A percentile compares a stretch with the other conserved stretches of the same genome.
These are phyloP conservation scores for Cygnus olor DNA, from an alignment of 2,797 vertebrate species.

Conservation along the genomic window DNA sequence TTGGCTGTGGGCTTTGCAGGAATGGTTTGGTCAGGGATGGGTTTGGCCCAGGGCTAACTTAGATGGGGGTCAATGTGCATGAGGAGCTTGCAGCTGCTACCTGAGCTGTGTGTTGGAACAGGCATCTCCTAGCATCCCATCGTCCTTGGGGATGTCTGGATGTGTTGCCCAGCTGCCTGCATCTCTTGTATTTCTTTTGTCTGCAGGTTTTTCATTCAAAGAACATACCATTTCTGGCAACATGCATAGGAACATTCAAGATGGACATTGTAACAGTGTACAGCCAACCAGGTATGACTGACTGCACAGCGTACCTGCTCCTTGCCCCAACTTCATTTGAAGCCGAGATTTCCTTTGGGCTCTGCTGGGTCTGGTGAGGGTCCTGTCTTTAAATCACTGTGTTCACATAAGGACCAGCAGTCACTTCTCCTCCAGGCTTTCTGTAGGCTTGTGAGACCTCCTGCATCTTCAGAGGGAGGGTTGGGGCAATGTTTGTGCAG, in stretches of 20 bases:
- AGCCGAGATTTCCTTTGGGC: not conserved
- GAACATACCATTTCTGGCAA: constrained; percentile 87
- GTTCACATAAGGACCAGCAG: not conserved
- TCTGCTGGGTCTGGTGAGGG: not conserved
- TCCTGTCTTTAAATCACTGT: not conserved
- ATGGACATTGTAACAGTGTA: constrained; percentile 89
- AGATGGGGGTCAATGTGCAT: not conserved
- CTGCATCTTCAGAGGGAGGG: not conserved
- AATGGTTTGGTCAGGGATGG: not conserved
- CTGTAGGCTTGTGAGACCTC: not conserved
- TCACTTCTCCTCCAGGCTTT: not conserved
- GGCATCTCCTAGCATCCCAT: not conserved
- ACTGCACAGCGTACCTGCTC: not conserved
- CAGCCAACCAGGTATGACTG: constrained; percentile 86
- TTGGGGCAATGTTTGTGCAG: not conserved
- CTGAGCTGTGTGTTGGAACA: not conserved
- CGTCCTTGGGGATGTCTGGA: not conserved
- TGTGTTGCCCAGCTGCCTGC: not conserved
- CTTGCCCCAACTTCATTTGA: not conserved
- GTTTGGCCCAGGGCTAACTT: not conserved
- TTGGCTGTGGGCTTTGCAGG: not conserved
- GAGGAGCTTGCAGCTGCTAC: not conserved
- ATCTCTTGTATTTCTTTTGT: not conserved
- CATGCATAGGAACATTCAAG: constrained; percentile 90
- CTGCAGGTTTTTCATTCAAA: constrained; percentile 90